Percentiles rank a stretch among this genome's conserved stretches.
These are phyloP conservation scores for Campoletis sonorensis DNA, from an alignment of 1,140 invertebrate genomes.

Conservation along the genomic window DNA sequence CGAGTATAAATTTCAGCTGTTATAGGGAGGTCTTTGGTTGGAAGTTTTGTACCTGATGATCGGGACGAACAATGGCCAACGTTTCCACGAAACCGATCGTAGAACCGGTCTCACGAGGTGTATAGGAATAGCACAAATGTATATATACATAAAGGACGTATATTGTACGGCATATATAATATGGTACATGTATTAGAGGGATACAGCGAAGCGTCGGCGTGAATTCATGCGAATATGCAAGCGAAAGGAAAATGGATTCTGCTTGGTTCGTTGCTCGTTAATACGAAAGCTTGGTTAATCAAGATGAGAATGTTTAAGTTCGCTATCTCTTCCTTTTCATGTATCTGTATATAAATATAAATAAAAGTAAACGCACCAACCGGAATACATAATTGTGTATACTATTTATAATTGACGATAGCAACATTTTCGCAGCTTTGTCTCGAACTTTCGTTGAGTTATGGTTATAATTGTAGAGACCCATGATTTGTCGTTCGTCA, in stretches of 20 bases:
- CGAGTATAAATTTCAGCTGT: background rate
- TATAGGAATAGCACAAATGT: slow-evolving; percentile 19
- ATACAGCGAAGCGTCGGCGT: background rate
- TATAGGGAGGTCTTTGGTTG: background rate
- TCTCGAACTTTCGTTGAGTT: no score
- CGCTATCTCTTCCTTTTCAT: background rate
- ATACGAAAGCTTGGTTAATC: slow-evolving; percentile 18
- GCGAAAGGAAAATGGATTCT: slow-evolving; percentile 11
- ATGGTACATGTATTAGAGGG: background rate
- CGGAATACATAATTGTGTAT: no score
- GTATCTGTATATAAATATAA: no score
- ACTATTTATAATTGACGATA: no score
- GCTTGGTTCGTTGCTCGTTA: slow-evolving; percentile 16
- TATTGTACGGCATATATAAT: background rate
- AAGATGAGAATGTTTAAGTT: no score
- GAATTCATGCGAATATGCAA: background rate
- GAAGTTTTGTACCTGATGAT: slow-evolving; percentile 33
- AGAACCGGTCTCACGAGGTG: slow-evolving; percentile 35
- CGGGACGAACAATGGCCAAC: slow-evolving; percentile 32
- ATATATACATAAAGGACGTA: background rate
- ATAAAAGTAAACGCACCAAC: no score
- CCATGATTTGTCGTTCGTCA: no score
- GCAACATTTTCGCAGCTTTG: no score
- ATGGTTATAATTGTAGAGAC: no score
- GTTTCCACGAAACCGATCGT: slow-evolving; percentile 42